These are phyloP conservation scores for Phodopus roborovskii DNA, from an alignment of 2,113 vertebrate species.

Conservation along the genomic window DNA sequence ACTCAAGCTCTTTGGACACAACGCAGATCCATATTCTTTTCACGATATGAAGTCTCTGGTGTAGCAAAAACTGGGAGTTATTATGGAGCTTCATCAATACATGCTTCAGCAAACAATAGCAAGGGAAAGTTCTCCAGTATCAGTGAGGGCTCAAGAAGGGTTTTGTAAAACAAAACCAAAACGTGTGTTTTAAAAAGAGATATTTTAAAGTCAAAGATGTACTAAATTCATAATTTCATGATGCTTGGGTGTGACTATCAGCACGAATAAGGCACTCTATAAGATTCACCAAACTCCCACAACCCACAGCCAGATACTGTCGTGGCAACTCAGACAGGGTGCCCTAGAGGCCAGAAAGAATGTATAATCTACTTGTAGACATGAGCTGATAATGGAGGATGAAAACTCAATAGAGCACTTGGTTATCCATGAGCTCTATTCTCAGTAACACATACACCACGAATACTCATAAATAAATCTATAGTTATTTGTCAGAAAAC, in stretches of 20 bases:
- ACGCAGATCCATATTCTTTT: not conserved
- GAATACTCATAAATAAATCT: not conserved
- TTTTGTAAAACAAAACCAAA: slow-evolving; percentile 1
- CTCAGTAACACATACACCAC: not conserved
- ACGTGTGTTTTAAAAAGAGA: not conserved
- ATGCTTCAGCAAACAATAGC: not conserved
- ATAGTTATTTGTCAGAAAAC: not conserved
- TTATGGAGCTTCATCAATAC: not conserved
- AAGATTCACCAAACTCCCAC: not conserved
- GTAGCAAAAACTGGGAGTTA: slow-evolving; percentile 4
- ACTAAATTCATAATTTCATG: not conserved
- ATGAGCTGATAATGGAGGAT: not conserved
- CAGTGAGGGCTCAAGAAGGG: not conserved
- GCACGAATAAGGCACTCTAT: not conserved
- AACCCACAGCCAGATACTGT: not conserved
- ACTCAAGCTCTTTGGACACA: fast-evolving
- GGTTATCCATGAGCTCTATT: not conserved
- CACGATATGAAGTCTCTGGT: not conserved
- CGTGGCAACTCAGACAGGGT: not conserved
- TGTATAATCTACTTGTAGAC: not conserved
- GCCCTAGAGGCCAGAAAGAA: not conserved
- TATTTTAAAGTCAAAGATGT: slow-evolving; percentile 57
- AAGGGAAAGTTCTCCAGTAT: not conserved
- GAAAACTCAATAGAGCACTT: not conserved
- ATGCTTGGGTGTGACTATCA: not conserved